Conservation (phyloP, 2,797 vertebrate genomes). For the Protonibea diacanthus region DNA sequence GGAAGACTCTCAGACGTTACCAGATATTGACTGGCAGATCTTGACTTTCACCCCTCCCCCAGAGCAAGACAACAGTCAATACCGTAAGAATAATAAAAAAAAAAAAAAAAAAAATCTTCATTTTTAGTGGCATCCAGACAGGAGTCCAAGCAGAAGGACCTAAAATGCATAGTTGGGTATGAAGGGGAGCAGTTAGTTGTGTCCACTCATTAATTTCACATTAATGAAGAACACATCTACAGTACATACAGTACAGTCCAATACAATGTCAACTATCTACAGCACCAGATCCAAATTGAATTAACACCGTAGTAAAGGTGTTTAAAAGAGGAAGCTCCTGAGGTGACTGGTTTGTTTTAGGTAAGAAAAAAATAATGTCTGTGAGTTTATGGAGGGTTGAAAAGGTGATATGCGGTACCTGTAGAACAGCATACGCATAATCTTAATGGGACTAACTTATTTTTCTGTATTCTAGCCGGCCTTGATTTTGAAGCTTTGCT, state of each 20-base stretch:
- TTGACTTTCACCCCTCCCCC: conserved; percentile 88
- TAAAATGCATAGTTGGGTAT: neutral
- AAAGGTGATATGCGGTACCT: neutral
- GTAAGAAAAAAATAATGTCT: neutral
- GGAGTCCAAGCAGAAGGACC: neutral
- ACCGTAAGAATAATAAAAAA: conserved; percentile 83
- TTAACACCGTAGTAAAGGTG: neutral
- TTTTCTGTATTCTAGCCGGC: conserved; percentile 81
- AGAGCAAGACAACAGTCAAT: conserved; percentile 91
- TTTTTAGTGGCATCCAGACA: neutral
- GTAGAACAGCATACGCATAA: neutral
- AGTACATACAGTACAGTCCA: neutral
- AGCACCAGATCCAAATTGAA: too few species aligned
- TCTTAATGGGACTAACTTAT: conserved; percentile 1
- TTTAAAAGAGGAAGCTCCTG: neutral
- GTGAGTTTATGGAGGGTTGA: neutral
- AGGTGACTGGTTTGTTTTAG: conserved; percentile 2
- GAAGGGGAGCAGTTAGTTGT: neutral
- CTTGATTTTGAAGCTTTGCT: conserved; percentile 94
- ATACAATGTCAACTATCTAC: neutral
- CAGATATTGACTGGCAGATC: conserved; percentile 90
- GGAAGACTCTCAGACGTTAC: conserved; percentile 86
- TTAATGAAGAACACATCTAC: neutral
- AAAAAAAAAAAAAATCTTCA: neutral
- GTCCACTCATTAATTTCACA: conserved; percentile 8